These are phyloP conservation scores for Bombus fervidus DNA, from an alignment of 1,140 invertebrate species.

Conservation along the genomic window DNA sequence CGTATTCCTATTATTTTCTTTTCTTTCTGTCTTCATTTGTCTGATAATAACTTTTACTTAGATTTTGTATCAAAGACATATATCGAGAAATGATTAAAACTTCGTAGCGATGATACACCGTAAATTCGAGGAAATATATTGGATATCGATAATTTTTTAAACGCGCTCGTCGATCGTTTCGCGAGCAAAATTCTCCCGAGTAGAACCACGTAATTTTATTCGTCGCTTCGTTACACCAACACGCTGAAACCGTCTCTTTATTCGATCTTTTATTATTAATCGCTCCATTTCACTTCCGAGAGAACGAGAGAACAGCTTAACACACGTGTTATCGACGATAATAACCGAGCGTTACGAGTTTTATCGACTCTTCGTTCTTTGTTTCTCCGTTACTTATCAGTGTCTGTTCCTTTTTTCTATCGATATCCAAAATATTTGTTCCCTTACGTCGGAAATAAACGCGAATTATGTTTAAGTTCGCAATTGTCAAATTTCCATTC, in stretches of 20 bases:
- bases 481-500: background rate
- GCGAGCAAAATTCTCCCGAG: background rate
- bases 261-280: too few relatives aligned
- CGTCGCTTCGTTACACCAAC: background rate
- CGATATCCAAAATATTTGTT: constrained; percentile 21
- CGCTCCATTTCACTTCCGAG: background rate
- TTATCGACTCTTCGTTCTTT: background rate
- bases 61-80: constrained; percentile 8
- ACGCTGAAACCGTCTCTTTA: too few relatives aligned
- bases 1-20: constrained; percentile 54
- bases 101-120: background rate
- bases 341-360: background rate
- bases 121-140: constrained; percentile 57
- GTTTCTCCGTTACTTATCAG: too few relatives aligned
- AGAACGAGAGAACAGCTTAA: background rate
- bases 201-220: background rate
- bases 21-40: constrained; percentile 3
- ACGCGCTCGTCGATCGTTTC: background rate
- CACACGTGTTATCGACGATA: background rate
- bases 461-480: constrained; percentile 46
- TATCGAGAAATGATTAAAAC: background rate
- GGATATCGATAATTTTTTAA: constrained; percentile 43
- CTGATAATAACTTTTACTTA: constrained; percentile 13
- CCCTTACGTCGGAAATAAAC: constrained; percentile 4
- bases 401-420: background rate